Conservation (phyloP, 2,888 invertebrate species). For the Rotaria macrura region DNA sequence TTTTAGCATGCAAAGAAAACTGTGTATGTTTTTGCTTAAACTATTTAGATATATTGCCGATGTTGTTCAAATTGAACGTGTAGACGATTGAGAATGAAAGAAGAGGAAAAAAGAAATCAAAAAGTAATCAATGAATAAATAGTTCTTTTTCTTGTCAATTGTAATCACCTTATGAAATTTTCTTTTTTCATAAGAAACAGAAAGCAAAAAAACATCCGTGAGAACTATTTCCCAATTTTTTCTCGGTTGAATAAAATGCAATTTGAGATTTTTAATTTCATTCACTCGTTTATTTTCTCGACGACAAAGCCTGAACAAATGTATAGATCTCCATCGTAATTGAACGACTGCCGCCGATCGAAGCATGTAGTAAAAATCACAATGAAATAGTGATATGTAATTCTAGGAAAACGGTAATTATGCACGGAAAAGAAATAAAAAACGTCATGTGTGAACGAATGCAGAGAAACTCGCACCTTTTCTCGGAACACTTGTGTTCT, state of each 20-base stretch:
- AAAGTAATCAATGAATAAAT: not conserved
- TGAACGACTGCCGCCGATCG: no score
- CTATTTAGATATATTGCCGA: not conserved
- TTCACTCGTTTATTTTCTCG: no score
- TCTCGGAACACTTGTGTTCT: no score
- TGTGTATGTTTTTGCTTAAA: no score
- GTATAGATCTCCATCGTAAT: no score
- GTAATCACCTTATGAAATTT: not conserved
- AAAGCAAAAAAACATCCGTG: not conserved
- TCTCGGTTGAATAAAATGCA: not conserved
- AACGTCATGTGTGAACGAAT: no score
- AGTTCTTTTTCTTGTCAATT: not conserved
- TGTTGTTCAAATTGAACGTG: not conserved
- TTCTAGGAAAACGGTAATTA: no score
- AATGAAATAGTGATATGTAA: no score
- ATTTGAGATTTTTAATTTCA: not conserved
- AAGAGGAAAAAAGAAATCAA: not conserved
- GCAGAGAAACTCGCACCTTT: no score
- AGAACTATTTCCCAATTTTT: not conserved
- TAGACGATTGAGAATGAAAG: not conserved
- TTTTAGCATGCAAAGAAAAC: not conserved
- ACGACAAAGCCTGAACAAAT: no score
- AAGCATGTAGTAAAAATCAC: no score
- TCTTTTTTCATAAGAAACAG: not conserved
- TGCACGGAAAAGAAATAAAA: no score